phyloP scores from a whole-genome alignment of 2,797 vertebrate species.

The Carduelis carduelis region DNA sequence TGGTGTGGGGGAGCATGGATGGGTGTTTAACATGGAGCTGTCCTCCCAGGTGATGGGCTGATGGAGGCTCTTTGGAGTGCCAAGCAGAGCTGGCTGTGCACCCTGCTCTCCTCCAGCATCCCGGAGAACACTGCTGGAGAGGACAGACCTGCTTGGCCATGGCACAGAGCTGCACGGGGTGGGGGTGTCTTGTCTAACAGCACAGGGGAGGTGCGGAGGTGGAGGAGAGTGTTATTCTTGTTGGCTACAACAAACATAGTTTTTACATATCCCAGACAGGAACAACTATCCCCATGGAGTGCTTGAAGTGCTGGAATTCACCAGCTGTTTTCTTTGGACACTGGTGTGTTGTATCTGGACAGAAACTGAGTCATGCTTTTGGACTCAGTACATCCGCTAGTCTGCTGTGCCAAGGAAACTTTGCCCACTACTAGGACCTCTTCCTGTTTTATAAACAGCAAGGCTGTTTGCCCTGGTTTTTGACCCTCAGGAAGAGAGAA shows the following conservation, averaged over 20 bases:
- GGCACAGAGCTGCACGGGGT: not conserved
- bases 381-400: not conserved
- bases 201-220: not conserved
- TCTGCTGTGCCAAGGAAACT: conserved; percentile 6
- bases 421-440: not conserved
- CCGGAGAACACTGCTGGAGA: fast-evolving
- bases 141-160: not conserved
- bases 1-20: fast-evolving
- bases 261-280: not conserved
- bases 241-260: not conserved
- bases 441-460: conserved; percentile 10
- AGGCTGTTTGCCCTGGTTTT: not conserved
- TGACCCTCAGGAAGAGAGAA: not conserved
- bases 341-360: not conserved
- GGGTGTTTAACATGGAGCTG: not conserved
- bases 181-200: not conserved
- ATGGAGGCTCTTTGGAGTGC: not conserved
- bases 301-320: not conserved
- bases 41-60: not conserved
- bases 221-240: not conserved
- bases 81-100: not conserved
- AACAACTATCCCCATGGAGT: not conserved
- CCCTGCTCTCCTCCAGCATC: not conserved
- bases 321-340: conserved; percentile 24
- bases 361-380: not conserved